A percentile compares a stretch with the other conserved stretches of the same genome.
phyloP scores from a whole-genome alignment of 2,797 vertebrate genomes.

The Orientallactaga sibirica region DNA sequence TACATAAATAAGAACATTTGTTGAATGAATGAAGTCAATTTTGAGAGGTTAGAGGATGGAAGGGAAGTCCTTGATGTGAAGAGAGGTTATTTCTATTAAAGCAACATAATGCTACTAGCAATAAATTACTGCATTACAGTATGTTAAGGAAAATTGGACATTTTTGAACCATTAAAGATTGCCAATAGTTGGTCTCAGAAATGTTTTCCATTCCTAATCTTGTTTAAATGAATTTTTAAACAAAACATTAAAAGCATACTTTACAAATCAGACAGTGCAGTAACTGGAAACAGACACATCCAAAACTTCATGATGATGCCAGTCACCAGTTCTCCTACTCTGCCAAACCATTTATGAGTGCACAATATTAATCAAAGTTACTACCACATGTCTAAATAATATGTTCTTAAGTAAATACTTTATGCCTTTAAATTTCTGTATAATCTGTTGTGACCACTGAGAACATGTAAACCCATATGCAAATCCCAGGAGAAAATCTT shows the following conservation, averaged over 20 bases:
- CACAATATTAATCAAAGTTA: constrained; percentile 83
- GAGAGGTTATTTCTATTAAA: constrained; percentile 36
- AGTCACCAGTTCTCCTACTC: constrained; percentile 47
- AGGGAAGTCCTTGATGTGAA: constrained; percentile 16
- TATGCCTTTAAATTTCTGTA: constrained; percentile 78
- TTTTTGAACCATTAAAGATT: constrained; percentile 45
- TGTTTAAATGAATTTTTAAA: constrained; percentile 79
- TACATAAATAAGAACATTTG: neutral
- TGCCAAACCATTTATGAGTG: constrained; percentile 63
- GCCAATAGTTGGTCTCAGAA: constrained; percentile 71
- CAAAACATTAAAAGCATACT: constrained; percentile 72
- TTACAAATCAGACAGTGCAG: constrained; percentile 76
- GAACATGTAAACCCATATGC: constrained; percentile 72
- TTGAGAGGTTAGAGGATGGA: neutral
- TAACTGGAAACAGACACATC: neutral
- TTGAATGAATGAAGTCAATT: constrained; percentile 6
- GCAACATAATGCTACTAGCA: constrained; percentile 51
- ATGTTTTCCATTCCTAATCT: constrained; percentile 67
- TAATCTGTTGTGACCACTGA: constrained; percentile 80
- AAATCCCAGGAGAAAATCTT: constrained; percentile 77
- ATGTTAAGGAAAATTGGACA: constrained; percentile 62
- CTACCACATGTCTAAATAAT: constrained; percentile 68
- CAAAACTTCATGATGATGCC: constrained; percentile 13
- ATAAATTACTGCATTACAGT: constrained; percentile 68
- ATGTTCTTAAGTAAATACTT: constrained; percentile 83